Percentiles rank a stretch among this genome's conserved stretches.
Conservation (phyloP, 2,797 vertebrate species). For the Hydrocynus forskahlii region DNA sequence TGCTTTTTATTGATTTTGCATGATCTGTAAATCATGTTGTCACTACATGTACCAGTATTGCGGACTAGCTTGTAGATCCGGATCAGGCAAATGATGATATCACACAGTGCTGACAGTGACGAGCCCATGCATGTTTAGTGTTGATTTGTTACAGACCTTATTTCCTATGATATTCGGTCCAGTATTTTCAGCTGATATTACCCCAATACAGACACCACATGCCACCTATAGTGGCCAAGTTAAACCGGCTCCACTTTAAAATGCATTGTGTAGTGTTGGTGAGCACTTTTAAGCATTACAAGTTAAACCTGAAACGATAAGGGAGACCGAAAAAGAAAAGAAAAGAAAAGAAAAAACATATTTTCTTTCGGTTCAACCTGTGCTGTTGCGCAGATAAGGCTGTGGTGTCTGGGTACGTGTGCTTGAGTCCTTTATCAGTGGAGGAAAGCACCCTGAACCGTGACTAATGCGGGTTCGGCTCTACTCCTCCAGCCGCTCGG, state of each 20-base stretch:
- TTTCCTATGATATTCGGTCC: too few species aligned
- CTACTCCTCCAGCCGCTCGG: slow-evolving; percentile 41
- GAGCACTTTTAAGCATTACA: slow-evolving; percentile 6
- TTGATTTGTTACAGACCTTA: neutral
- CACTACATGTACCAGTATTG: too few species aligned
- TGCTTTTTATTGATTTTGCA: too few species aligned
- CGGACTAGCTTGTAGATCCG: too few species aligned
- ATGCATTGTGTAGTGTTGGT: neutral
- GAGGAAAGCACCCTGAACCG: slow-evolving; percentile 49
- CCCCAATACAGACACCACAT: neutral
- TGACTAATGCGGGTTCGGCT: slow-evolving; percentile 55
- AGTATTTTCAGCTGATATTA: too few species aligned
- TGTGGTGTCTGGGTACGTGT: slow-evolving; percentile 4
- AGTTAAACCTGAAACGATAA: slow-evolving; percentile 7
- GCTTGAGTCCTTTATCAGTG: slow-evolving; percentile 37
- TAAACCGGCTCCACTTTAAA: slow-evolving; percentile 1
- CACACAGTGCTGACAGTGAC: too few species aligned
- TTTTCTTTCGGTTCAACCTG: slow-evolving; percentile 19
- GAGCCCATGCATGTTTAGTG: neutral
- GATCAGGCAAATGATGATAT: too few species aligned
- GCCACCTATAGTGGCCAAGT: neutral
- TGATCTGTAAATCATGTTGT: too few species aligned
- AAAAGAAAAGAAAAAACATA: slow-evolving; percentile 12
- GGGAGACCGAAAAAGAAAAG: neutral
- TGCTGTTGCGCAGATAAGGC: slow-evolving; percentile 18